Base-by-base conservation (phyloP, 2,797 vertebrate genomes). In the Tokudaia tokunoshimensis region DNA sequence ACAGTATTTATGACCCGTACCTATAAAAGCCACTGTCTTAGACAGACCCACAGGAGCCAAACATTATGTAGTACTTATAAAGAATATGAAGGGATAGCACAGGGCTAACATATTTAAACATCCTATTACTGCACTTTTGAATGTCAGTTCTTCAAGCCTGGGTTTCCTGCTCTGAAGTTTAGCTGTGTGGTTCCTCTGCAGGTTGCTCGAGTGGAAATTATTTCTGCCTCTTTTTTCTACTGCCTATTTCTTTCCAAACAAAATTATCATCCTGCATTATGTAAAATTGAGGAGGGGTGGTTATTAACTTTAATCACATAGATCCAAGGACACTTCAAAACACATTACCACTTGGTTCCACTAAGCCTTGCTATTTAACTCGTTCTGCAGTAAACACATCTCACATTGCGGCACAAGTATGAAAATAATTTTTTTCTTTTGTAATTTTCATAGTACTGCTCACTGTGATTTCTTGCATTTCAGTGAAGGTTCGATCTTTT, bases 1-100 rank as follows among this genome's bases (percentile, higher is more conserved):
- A 94, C 20, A 96, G 92, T 98, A 96, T 98, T 99, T 98, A 98
- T 98, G 97, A 96, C 82, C 95, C 97, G 93, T 97, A 95, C 97
- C 84, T 96, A 10, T 92, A 97, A 98, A 98, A 98, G 96, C 91
- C 20, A 89, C 97, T 95, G 93, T 98, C 97, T 97, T 88, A 96
- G 94, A 89, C 52, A 97, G 52, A 96, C 83, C 97, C 91, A 91
- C 92, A 96, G 97, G 98, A 97, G 85, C 94, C 85, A 93, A 96
- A 87, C 90, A 97, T 98, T 98, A 98, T 96, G 70, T 72, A 95
- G 79, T 88, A 82, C 83, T 94, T 98, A 96, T 91, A 95, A 98
- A 98, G 97, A 97, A 92, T 91, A 91, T 85, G 94, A 97, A 98
- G 85, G 94, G 70, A 96, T 80, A 94, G 70, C 0, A 0, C 57